Conservation (phyloP, 23 tunicate species). For the Botrylloides violaceus region DNA sequence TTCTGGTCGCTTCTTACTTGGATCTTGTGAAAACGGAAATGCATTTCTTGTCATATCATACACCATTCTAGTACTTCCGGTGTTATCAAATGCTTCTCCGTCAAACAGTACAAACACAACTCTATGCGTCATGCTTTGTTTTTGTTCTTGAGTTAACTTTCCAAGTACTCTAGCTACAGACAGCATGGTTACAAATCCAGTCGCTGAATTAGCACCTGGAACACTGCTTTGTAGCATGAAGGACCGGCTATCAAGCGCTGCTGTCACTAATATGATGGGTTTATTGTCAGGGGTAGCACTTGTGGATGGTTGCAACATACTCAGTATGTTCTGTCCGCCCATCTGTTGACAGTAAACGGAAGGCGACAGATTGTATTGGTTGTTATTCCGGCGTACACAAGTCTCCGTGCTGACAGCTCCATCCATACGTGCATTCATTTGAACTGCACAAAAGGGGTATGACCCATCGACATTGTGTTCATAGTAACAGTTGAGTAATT, state of each 20-base stretch:
- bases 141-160: conserved; percentile 15
- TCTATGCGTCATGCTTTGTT: conserved; percentile 28
- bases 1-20: conserved; percentile 17
- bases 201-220: conserved; percentile 51
- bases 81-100: conserved; percentile 83
- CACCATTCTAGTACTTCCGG: conserved; percentile 74
- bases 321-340: conserved; percentile 32
- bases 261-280: conserved; percentile 51
- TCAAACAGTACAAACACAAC: conserved; percentile 64
- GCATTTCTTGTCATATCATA: conserved; percentile 48
- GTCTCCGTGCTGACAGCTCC: conserved; percentile 61
- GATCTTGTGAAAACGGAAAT: conserved; percentile 45
- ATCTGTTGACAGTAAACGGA: conserved; percentile 51
- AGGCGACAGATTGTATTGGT: conserved; percentile 43
- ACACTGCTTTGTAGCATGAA: conserved; percentile 37
- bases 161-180: conserved; percentile 76
- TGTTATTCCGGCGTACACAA: conserved; percentile 39
- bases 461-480: conserved; percentile 26
- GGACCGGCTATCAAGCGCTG: conserved; percentile 75
- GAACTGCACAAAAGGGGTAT: conserved; percentile 70
- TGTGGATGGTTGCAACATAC: conserved; percentile 31
- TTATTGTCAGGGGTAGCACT: not conserved
- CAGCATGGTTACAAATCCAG: conserved; percentile 64
- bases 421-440: conserved; percentile 65
- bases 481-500: conserved; percentile 39